Base-by-base conservation (phyloP, 2,888 invertebrate species). In the Cosmopolites sordidus region DNA sequence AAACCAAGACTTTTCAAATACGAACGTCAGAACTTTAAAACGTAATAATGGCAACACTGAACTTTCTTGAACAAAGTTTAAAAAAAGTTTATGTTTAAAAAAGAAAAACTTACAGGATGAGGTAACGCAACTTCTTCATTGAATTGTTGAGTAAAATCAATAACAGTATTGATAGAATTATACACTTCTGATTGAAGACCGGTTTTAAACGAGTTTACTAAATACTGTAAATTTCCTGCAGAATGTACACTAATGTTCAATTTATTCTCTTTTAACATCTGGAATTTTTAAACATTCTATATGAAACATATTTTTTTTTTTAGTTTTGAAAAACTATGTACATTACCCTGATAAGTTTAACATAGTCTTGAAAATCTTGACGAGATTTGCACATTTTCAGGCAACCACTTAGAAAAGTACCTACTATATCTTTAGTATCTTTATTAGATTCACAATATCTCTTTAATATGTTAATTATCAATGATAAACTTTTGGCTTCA, bases 371-470 rank as follows among this genome's bases (percentile, higher is more conserved):
- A 1, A 76, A 54, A 62, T 79, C 78, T 6, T 70, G 69, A 5
- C 72, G 73, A 1, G 73, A 62, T 45, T 74, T 76, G 52, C 74
- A 77, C 40, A 75, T 70, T 2, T 71, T 69, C 55, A 80, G 72
- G 55, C 80, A 73, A 3, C 73, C 69, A 45, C 78, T 71, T 2
- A 85, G 64, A 58, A 83, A 78, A 46, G 78, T 69, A 0, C 83
- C 83, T 0, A 79, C 69, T 73, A 82, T 79, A 63, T 83, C 82
- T 33, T 76, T 76, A 16, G 73, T 73, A 1, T 67, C 72, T 37
- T 78, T 76, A 1, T 67, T 54, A 0, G 78, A 73, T 59, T 66
- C 66, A 1, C 69, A 63, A 27, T 82, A 67, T 18, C 77, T 77
- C 59, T 79, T 77, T 6, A 83, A 64, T 6, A 80, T 66, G 43